These are phyloP conservation scores for Maniola hyperantus DNA, from an alignment of 2,888 invertebrate species.

Conservation along the genomic window DNA sequence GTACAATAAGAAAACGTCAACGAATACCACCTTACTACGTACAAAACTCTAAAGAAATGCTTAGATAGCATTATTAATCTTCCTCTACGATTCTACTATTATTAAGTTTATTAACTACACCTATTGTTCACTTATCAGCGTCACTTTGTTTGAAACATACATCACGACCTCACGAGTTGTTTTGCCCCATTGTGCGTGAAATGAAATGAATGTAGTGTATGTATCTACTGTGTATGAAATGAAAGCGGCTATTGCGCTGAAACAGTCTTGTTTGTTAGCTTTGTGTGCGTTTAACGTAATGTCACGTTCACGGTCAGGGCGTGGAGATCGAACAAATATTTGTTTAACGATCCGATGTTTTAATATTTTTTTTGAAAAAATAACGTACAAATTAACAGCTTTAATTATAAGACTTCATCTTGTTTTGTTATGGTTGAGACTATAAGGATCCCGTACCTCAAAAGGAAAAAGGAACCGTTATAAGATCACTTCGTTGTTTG, in stretches of 20 bases:
- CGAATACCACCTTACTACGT: background rate
- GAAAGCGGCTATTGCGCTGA: conserved; percentile 21
- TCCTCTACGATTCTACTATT: background rate
- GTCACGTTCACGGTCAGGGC: conserved; percentile 29
- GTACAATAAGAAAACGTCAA: background rate
- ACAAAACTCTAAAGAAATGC: conserved; percentile 7
- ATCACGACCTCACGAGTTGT: conserved; percentile 37
- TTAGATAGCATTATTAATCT: conserved; percentile 16
- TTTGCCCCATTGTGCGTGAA: conserved; percentile 19
- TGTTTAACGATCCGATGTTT: background rate
- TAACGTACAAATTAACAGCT: background rate
- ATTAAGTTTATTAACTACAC: background rate
- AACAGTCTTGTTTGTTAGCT: conserved; percentile 11
- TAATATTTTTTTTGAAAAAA: background rate
- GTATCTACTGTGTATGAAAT: background rate
- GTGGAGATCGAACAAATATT: conserved; percentile 22
- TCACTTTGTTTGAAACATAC: conserved; percentile 24
- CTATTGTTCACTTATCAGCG: conserved; percentile 20
- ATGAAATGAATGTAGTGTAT: conserved; percentile 9
- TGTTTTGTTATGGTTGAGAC: no score
- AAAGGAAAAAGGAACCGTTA: no score
- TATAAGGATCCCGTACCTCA: no score
- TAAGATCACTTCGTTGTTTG: no score
- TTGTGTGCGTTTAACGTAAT: conserved; percentile 25
- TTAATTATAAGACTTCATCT: background rate